Percentiles rank a stretch among this genome's conserved stretches.
Evolutionary conservation across 1,140 invertebrate genomes (phyloP).

Genomic region (Diploscapter pachys): DNA sequence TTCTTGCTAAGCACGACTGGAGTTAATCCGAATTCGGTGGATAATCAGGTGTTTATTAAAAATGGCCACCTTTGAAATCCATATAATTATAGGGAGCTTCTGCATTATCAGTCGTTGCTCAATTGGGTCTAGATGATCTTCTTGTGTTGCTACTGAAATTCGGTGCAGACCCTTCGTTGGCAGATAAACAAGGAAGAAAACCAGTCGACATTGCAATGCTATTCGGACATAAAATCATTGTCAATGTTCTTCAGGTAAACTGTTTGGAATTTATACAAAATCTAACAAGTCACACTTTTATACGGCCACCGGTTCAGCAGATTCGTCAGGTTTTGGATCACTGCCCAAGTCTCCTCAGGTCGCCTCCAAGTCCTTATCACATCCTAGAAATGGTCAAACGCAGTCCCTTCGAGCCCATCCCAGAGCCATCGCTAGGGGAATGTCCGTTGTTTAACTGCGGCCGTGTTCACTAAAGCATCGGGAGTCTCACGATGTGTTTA

Average conservation of each 20-base stretch:
- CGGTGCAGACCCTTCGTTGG: constrained; percentile 35
- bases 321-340: constrained; percentile 37
- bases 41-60: constrained; percentile 22
- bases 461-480: no score
- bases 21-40: constrained; percentile 32
- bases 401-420: no score
- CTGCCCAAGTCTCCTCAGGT: constrained; percentile 22
- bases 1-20: constrained; percentile 26
- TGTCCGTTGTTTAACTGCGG: no score
- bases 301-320: constrained; percentile 34
- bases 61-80: no score
- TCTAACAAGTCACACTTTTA: background rate
- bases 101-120: constrained; percentile 33
- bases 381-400: no score
- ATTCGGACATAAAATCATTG: constrained; percentile 31
- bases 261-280: background rate
- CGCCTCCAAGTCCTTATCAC: background rate
- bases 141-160: constrained; percentile 34
- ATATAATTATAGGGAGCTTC: constrained; percentile 27
- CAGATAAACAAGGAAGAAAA: constrained; percentile 31
- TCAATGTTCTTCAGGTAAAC: constrained; percentile 13
- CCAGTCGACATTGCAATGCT: constrained; percentile 33
- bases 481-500: no score
- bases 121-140: constrained; percentile 36
- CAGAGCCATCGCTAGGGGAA: no score